Evolutionary conservation across 2,797 vertebrate genomes (phyloP).

Genomic region (Anomalospiza imberbis): DNA sequence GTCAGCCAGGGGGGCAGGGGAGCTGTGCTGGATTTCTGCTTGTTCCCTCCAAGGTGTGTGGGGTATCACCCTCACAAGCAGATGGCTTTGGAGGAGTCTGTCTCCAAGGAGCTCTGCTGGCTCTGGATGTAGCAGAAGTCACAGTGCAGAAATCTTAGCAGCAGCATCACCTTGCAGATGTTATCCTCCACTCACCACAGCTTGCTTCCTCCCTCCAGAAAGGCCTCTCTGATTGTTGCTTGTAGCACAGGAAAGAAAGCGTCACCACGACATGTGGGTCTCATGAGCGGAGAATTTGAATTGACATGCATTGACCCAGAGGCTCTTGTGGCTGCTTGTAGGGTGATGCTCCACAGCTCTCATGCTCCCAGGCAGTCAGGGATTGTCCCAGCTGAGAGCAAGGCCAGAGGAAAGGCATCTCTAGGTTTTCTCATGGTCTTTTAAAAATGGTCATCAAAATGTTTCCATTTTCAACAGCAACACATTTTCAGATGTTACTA

Average conservation of each 20-base stretch:
- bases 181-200: neutral
- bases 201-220: neutral
- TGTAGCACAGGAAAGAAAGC: neutral
- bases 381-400: neutral
- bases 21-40: neutral
- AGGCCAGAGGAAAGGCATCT: neutral
- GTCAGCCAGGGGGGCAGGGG: neutral
- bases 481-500: neutral
- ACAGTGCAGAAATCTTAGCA: neutral
- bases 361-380: neutral
- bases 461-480: neutral
- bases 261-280: fast-evolving
- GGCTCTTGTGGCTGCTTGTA: neutral
- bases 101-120: neutral
- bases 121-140: neutral
- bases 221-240: neutral
- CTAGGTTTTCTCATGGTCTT: neutral
- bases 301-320: neutral
- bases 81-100: neutral
- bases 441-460: neutral
- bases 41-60: neutral
- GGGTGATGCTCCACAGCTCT: neutral
- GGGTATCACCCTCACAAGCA: neutral
- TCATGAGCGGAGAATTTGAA: neutral
- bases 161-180: neutral